Evolutionary conservation across 2,888 invertebrate genomes (phyloP), one percentile per base, ranked within the genome.

Genomic region (Patella pellucida): DNA sequence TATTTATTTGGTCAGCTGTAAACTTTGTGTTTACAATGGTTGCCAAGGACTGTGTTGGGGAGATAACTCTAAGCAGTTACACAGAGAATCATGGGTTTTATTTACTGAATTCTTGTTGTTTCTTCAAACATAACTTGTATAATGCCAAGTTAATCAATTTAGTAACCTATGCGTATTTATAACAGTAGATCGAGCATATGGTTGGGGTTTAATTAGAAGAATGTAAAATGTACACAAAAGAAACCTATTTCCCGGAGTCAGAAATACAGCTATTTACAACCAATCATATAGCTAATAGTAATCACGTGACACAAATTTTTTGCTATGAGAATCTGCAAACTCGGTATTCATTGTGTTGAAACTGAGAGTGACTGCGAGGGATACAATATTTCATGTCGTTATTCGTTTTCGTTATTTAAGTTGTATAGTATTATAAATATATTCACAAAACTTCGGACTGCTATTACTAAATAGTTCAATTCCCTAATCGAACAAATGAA

Each of bases 61-160:
- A 23, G 23, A 62, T 62, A 62, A 62, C 62, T 62, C 62, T 23
- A 19, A 62, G 23, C 23, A 62, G 23, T 23, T 12, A 23, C 19
- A 23, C 62, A 62, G 23, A 62, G 62, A 62, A 62, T 62, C 62
- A 62, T 62, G 62, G 62, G 62, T 62, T 62, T 62, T 23, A 23
- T 19, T 62, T 62, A 62, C 14, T 62, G 23, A 23, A 23, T 62
- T 62, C 23, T 9, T 23, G 19, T 23, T 23, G 3, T 62, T 62
- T 62, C 23, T 19, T 14, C 5, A 62, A 14, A 23, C 19, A 23
- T 62, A 23, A 41, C 41, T 41, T 41, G 41, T 41, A 41, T 41
- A 7, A 41, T 7, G 41, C 41, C 41, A 41, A 9, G 41, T 41
- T 7, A 41, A 41, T 9, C 41, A 41, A 9, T 41, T 41, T 41